These are phyloP conservation scores for Ditylenchus dipsaci DNA, from an alignment of 1,140 invertebrate species.

Conservation along the genomic window DNA sequence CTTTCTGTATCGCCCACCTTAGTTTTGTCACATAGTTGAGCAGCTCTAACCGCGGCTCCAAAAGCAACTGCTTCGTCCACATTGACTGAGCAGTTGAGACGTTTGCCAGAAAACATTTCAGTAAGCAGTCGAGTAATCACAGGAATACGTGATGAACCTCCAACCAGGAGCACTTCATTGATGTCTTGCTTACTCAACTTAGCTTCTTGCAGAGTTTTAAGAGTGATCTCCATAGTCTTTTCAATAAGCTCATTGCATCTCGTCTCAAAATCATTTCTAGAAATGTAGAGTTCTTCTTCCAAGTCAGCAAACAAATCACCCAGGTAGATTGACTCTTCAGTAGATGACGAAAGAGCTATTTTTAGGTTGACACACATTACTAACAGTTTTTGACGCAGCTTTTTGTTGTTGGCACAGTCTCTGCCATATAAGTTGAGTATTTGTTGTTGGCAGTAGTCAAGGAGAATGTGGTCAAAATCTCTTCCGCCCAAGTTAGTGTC, in stretches of 20 bases:
- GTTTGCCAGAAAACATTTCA: not conserved
- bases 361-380: not conserved
- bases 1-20: no score
- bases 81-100: not conserved
- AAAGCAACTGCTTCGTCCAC: not conserved
- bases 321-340: not conserved
- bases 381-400: not conserved
- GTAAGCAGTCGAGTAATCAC: not conserved
- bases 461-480: conserved; percentile 42
- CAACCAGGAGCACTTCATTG: not conserved
- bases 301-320: not conserved
- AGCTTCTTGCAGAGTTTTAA: conserved; percentile 52
- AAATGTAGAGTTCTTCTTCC: not conserved
- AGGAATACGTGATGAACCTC: not conserved
- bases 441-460: not conserved
- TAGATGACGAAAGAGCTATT: not conserved
- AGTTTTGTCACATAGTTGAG: not conserved
- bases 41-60: not conserved
- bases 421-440: not conserved
- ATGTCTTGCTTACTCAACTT: not conserved
- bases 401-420: not conserved
- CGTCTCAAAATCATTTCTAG: not conserved
- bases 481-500: conserved; percentile 81
- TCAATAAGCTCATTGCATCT: not conserved
- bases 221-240: not conserved